Conservation (phyloP, 1,140 invertebrate genomes). For the Brachionus koreanus region DNA sequence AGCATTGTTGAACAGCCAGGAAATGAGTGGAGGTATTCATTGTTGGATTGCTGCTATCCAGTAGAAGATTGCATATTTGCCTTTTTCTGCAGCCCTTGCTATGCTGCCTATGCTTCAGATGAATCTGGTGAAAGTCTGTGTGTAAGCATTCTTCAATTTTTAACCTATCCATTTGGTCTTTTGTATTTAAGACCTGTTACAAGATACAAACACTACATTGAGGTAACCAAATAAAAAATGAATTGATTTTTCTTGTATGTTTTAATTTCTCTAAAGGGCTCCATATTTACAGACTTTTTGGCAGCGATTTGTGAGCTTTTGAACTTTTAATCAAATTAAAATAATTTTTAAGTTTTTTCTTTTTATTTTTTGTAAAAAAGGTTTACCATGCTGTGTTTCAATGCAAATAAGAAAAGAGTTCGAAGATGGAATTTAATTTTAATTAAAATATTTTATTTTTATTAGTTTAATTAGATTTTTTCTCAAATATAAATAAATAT, state of each 20-base stretch:
- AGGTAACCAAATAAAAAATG: neutral
- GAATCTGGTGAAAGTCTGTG: neutral
- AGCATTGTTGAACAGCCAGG: constrained; percentile 1
- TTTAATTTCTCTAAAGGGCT: neutral
- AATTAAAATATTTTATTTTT: neutral
- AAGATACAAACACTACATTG: neutral
- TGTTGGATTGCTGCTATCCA: neutral
- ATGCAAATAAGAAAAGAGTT: constrained; percentile 23
- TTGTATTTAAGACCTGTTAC: neutral
- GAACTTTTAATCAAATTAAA: neutral
- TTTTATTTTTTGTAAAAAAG: neutral
- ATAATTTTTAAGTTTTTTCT: neutral
- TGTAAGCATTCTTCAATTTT: neutral
- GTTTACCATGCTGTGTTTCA: neutral
- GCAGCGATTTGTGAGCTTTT: neutral
- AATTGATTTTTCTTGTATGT: neutral
- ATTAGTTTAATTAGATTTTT: neutral
- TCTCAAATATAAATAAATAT: neutral
- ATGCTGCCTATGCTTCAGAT: neutral
- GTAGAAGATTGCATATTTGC: neutral
- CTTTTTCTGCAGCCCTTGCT: neutral
- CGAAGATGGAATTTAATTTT: neutral
- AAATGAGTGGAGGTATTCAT: neutral
- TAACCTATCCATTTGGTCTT: neutral
- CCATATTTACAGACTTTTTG: neutral